Conservation (phyloP, 2,888 invertebrate species). For the Euplagia quadripunctaria region DNA sequence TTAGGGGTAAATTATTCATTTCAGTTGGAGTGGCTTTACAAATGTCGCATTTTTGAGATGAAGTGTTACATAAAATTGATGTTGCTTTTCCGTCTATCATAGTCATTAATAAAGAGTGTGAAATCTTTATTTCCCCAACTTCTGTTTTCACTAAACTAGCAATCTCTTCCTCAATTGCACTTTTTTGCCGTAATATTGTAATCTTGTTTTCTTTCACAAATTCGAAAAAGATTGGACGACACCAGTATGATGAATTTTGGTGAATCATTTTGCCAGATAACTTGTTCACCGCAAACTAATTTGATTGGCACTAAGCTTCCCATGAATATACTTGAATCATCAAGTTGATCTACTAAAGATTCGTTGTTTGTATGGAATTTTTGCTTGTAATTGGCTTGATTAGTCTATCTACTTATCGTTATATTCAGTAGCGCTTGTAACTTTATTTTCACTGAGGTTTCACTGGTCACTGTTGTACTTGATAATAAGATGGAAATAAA, state of each 20-base stretch:
- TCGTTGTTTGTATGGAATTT: not conserved
- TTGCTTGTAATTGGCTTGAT: not conserved
- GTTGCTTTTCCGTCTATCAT: no score
- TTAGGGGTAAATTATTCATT: no score
- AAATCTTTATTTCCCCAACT: no score
- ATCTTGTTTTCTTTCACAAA: constrained; percentile 13
- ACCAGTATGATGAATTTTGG: constrained; percentile 21
- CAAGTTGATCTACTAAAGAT: not conserved
- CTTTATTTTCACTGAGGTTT: not conserved
- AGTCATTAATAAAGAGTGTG: no score
- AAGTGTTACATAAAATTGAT: no score
- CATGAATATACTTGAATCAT: constrained; percentile 3
- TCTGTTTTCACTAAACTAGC: constrained; percentile 7
- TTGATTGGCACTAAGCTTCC: not conserved
- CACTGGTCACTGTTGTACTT: not conserved
- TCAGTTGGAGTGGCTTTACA: no score
- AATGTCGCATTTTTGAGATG: no score
- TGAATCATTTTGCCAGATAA: constrained; percentile 26
- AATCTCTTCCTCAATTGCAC: constrained; percentile 8
- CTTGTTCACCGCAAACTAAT: no score
- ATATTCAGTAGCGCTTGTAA: not conserved
- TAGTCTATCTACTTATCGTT: not conserved
- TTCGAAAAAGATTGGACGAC: constrained; percentile 23
- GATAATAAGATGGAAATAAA: not conserved
- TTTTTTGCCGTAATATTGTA: constrained; percentile 9